A percentile compares a stretch with the other conserved stretches of the same genome.
phyloP scores from a whole-genome alignment of 2,888 invertebrate species.

The Philaethria dido region DNA sequence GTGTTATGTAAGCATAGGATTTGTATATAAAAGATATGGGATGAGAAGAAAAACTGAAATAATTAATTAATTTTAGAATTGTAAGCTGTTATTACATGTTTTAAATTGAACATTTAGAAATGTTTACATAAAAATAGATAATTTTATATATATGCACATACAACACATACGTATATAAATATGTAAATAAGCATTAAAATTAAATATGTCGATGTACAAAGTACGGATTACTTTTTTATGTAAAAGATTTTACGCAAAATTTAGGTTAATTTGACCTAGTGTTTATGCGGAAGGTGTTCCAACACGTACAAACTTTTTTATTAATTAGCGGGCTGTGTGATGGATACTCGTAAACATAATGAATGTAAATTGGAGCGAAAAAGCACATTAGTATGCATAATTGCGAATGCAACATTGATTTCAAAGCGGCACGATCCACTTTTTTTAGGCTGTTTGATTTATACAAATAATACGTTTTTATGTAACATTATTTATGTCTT shows the following conservation, averaged over 20 bases:
- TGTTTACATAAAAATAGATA: no score
- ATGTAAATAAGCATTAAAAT: background rate
- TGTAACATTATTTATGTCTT: background rate
- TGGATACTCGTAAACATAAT: slow-evolving; percentile 37
- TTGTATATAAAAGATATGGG: slow-evolving; percentile 71
- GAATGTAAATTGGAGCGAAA: slow-evolving; percentile 38
- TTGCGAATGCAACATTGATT: slow-evolving; percentile 16
- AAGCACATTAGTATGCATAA: slow-evolving; percentile 26
- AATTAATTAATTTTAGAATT: background rate
- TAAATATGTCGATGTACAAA: background rate
- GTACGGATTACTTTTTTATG: background rate
- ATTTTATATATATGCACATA: no score
- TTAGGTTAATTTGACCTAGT: slow-evolving; percentile 30
- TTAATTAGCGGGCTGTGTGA: slow-evolving; percentile 39
- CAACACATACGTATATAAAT: background rate
- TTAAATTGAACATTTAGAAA: background rate
- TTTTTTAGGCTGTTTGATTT: slow-evolving; percentile 11
- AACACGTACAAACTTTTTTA: slow-evolving; percentile 32
- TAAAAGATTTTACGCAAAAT: slow-evolving; percentile 22
- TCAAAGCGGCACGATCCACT: slow-evolving; percentile 8
- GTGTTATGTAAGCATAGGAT: slow-evolving; percentile 63
- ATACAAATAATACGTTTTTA: slow-evolving; percentile 7
- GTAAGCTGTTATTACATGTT: background rate
- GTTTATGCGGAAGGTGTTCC: slow-evolving; percentile 37
- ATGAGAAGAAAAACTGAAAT: background rate